A percentile compares a stretch with the other conserved stretches of the same genome.
Conservation (phyloP, 92 coral and sea anemone genomes). For the Parazoanthus darwini region DNA sequence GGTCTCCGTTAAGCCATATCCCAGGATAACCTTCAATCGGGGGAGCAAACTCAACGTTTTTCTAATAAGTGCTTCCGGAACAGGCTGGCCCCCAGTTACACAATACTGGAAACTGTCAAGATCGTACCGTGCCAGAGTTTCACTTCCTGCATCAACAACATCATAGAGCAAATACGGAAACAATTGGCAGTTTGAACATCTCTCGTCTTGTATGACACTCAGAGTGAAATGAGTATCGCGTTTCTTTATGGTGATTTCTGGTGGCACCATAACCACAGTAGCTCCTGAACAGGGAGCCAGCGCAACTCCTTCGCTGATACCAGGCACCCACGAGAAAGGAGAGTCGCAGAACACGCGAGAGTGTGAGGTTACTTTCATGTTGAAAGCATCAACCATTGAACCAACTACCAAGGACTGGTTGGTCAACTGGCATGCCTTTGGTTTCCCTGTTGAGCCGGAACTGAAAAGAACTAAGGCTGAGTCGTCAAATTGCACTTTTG, state of each 20-base stretch:
- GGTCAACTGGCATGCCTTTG: conserved; percentile 40
- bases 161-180: conserved; percentile 5
- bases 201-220: neutral
- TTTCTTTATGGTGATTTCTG: neutral
- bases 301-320: neutral
- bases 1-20: neutral
- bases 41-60: neutral
- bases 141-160: neutral
- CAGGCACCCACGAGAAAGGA: neutral
- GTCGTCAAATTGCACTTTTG: neutral
- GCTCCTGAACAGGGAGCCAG: neutral
- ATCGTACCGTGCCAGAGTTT: neutral
- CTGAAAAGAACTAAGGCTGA: conserved; percentile 3
- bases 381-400: neutral
- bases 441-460: conserved; percentile 50
- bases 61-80: neutral
- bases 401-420: conserved; percentile 47
- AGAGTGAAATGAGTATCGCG: neutral
- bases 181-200: neutral
- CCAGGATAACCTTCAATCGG: neutral
- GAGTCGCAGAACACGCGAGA: neutral
- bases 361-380: neutral
- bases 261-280: neutral
- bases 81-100: conserved; percentile 3
- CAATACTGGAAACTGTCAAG: neutral